Evolutionary conservation across 2,888 invertebrate species (phyloP), one percentile per base, ranked within the genome.

Genomic region (Apamea monoglypha): DNA sequence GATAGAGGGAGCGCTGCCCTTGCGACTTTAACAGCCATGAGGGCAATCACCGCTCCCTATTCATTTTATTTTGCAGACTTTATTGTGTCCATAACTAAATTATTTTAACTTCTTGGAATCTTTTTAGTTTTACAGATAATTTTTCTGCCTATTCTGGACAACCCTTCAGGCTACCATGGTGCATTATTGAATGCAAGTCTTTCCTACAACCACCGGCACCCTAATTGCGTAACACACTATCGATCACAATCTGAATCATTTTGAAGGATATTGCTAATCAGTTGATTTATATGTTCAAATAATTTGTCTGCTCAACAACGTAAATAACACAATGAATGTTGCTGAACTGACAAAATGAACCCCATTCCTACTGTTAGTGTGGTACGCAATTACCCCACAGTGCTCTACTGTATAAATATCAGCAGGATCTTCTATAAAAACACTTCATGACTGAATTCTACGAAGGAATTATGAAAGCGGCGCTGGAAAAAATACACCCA

Each of bases 1-100:
- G 83, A 82, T 64, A 63, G 29, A 73, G 84, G 85, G 85, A 59
- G 87, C 87, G 81, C 74, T 85, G 81, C 75, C 85, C 85, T 80
- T 63, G 64, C 75, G 85, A 84, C 87, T 87, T 80, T 84, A 68
- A 72, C 72, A 76, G 64, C 83, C 29, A 25, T 18, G 44, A 64
- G 85, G 88, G 88, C 81, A 77, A 76, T 69, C 70, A 76, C 80
- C 88, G 78, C 88, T 44, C 89, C 89, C 86, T 67, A 73, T 14
- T 18, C 21, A 44, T 78, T 89, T 83, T 78, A 88, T 87, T 89
- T 79, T 87, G 75, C 71, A 87, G 56, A 82, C 81, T 82, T 75
- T 86, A 89, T 76, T 69, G 66, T 80, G 44, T 56, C 74, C 44
- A 78, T 87, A 80, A 78, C 63, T 56, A 63, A 73, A 77, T 84